Conservation (phyloP, 2,113 vertebrate species). For the Chitala chitala region DNA sequence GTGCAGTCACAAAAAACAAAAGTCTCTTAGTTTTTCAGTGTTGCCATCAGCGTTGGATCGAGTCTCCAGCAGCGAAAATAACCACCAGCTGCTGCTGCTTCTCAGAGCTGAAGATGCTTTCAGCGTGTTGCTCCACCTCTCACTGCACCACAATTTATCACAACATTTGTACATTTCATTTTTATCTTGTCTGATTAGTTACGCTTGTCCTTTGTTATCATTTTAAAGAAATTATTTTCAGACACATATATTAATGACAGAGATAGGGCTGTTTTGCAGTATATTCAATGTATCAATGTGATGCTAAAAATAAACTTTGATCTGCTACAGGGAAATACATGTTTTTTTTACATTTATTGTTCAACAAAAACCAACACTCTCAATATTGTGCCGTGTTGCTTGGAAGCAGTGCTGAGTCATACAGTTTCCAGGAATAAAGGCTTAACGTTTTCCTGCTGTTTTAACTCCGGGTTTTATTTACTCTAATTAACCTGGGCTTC, state of each 20-base stretch:
- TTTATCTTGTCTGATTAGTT: constrained; percentile 34
- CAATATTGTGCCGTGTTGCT: neutral
- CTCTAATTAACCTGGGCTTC: no score
- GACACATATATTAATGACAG: constrained; percentile 43
- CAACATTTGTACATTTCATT: constrained; percentile 26
- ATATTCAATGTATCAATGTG: constrained; percentile 41
- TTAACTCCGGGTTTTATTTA: no score
- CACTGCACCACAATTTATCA: constrained; percentile 38
- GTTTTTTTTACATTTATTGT: neutral
- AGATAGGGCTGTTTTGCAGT: constrained; percentile 52
- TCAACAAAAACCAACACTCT: neutral
- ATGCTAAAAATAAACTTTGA: constrained; percentile 47
- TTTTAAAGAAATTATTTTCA: constrained; percentile 52
- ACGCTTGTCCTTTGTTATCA: constrained; percentile 33
- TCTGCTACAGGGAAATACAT: constrained; percentile 30
- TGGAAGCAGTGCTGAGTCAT: neutral
- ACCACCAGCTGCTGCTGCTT: constrained; percentile 26
- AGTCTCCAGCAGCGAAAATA: neutral
- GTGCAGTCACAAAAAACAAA: neutral
- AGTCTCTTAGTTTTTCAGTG: neutral
- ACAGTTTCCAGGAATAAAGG: no score
- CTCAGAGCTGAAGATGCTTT: constrained; percentile 61
- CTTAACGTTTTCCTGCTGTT: no score
- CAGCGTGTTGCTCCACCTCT: constrained; percentile 34
- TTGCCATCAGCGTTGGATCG: neutral